Evolutionary conservation across 2,888 invertebrate species (phyloP).

Genomic region (Achlya flavicornis): DNA sequence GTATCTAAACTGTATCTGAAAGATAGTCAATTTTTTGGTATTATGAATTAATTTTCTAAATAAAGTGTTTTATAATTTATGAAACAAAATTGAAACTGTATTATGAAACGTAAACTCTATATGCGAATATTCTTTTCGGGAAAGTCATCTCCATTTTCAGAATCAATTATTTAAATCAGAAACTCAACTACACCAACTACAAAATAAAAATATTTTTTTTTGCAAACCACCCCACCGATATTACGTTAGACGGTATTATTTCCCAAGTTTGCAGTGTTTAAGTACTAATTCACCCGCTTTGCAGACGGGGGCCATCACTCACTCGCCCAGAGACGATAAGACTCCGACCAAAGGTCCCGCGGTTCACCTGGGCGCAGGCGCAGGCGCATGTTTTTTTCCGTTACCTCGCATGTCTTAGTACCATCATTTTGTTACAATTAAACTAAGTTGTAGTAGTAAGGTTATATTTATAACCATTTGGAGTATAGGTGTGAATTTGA

Average conservation of each 20-base stretch:
- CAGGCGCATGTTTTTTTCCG: constrained; percentile 5
- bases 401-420: constrained; percentile 29
- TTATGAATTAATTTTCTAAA: no score
- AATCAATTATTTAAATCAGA: no score
- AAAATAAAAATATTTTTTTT: constrained; percentile 21
- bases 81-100: no score
- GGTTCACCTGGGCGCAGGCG: constrained; percentile 16
- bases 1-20: no score
- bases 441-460: neutral
- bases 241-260: constrained; percentile 51
- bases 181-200: no score
- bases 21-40: no score
- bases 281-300: constrained; percentile 48
- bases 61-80: no score
- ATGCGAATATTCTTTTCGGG: no score
- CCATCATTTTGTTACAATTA: constrained; percentile 28
- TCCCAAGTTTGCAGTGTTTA: constrained; percentile 56
- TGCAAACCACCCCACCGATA: constrained; percentile 42
- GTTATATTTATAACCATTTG: neutral
- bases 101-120: no score
- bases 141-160: no score
- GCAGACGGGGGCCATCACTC: constrained; percentile 37
- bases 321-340: constrained; percentile 41
- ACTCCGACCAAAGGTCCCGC: constrained; percentile 29
- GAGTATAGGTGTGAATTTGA: neutral